phyloP scores from a whole-genome alignment of 2,888 invertebrate species.

The Priocnemis perturbator region DNA sequence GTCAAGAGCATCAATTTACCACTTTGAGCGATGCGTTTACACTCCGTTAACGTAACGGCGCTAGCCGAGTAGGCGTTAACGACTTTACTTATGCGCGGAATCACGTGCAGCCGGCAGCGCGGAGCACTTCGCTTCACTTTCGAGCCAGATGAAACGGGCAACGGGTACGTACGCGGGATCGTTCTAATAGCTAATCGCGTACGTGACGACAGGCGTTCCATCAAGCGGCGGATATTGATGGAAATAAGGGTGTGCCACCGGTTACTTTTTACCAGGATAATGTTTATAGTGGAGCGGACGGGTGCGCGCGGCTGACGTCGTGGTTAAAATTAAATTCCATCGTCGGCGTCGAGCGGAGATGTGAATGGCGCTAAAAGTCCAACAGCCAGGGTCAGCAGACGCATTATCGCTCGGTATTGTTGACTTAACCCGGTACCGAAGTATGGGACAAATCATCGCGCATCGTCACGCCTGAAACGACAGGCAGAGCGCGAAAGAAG shows the following conservation, averaged over 20 bases:
- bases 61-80: slow-evolving; percentile 49
- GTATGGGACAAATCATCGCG: too few species aligned
- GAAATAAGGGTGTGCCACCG: slow-evolving; percentile 26
- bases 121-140: slow-evolving; percentile 40
- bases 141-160: slow-evolving; percentile 24
- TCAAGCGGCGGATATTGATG: slow-evolving; percentile 48
- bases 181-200: slow-evolving; percentile 32
- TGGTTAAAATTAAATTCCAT: too few species aligned
- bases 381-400: too few species aligned
- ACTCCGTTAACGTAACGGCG: slow-evolving; percentile 21
- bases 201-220: slow-evolving; percentile 48
- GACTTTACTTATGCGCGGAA: slow-evolving; percentile 53
- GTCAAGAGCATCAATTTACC: slow-evolving; percentile 47
- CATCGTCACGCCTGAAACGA: too few species aligned
- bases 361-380: too few species aligned
- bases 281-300: too few species aligned
- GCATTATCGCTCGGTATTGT: too few species aligned
- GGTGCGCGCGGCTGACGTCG: too few species aligned
- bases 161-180: slow-evolving; percentile 5
- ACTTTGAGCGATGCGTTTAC: slow-evolving; percentile 34
- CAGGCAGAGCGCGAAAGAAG: too few species aligned
- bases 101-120: slow-evolving; percentile 31
- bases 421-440: too few species aligned
- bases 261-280: slow-evolving; percentile 6
- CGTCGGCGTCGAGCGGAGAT: too few species aligned